phyloP scores from a whole-genome alignment of 2,797 vertebrate genomes.

The Sus cebifrons region DNA sequence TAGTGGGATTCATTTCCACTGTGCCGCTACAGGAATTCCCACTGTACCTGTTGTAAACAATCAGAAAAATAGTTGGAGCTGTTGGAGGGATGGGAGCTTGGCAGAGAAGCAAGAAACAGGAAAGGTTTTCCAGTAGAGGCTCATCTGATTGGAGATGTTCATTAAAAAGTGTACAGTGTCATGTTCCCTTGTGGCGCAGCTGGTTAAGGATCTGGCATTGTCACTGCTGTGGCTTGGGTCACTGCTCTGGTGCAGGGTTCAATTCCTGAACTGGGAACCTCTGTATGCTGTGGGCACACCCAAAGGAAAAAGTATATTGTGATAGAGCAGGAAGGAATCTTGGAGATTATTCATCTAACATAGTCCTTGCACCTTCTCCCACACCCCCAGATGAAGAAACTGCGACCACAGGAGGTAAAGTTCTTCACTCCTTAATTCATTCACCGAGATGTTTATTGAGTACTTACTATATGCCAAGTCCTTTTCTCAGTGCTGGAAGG shows the following conservation, averaged over 20 bases:
- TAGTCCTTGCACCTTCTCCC: slow-evolving; percentile 86
- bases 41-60: not conserved
- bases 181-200: no score
- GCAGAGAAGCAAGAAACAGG: not conserved
- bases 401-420: slow-evolving; percentile 82
- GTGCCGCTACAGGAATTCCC: no score
- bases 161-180: not conserved
- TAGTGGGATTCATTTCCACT: no score
- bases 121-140: slow-evolving; percentile 1
- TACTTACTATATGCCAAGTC: slow-evolving; percentile 79
- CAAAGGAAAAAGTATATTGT: not conserved
- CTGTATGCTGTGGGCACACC: no score
- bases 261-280: no score
- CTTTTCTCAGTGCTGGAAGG: slow-evolving; percentile 77
- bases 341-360: slow-evolving; percentile 79
- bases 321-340: slow-evolving; percentile 64
- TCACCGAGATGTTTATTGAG: slow-evolving; percentile 83
- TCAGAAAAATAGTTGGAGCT: not conserved
- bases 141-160: not conserved
- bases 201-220: no score
- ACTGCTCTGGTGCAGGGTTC: no score
- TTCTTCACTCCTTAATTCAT: slow-evolving; percentile 76
- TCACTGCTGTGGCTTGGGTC: no score
- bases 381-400: slow-evolving; percentile 86
- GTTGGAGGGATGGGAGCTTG: not conserved